A percentile compares a stretch with the other conserved stretches of the same genome.
These are phyloP conservation scores for Drosophila quadrilineata DNA, from an alignment of 1,140 invertebrate species.

Conservation along the genomic window DNA sequence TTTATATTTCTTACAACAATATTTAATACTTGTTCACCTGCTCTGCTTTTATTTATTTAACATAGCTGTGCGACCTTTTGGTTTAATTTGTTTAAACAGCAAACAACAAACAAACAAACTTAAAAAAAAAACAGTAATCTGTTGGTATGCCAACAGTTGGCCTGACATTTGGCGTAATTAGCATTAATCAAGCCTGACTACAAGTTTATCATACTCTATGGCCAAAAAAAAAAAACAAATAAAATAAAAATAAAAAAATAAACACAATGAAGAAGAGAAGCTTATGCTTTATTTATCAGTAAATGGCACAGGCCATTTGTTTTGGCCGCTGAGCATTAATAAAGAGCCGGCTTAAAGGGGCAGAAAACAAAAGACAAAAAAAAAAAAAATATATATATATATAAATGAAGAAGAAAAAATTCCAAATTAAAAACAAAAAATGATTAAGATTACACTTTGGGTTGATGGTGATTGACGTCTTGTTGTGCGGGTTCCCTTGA, in stretches of 20 bases:
- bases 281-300: conserved; percentile 41
- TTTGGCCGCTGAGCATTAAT: conserved; percentile 8
- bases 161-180: conserved; percentile 63
- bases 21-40: too few species aligned
- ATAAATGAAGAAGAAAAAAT: too few species aligned
- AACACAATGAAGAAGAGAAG: too few species aligned
- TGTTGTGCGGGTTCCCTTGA: conserved; percentile 48
- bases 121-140: too few species aligned
- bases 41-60: too few species aligned
- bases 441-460: conserved; percentile 38
- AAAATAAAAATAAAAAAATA: too few species aligned
- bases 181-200: conserved; percentile 61
- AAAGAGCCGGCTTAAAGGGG: too few species aligned
- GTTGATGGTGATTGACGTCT: conserved; percentile 38
- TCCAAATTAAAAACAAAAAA: too few species aligned
- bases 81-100: conserved; percentile 52
- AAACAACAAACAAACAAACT: conserved; percentile 14
- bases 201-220: conserved; percentile 2
- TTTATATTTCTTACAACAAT: too few species aligned
- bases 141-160: conserved; percentile 22
- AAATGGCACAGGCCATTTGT: conserved; percentile 34
- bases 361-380: too few species aligned
- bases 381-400: too few species aligned
- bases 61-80: conserved; percentile 42
- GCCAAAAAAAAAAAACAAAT: too few species aligned